Percentiles rank a stretch among this genome's conserved stretches.
Evolutionary conservation across 2,113 vertebrate genomes (phyloP).

Genomic region (Hystrix brachyura): DNA sequence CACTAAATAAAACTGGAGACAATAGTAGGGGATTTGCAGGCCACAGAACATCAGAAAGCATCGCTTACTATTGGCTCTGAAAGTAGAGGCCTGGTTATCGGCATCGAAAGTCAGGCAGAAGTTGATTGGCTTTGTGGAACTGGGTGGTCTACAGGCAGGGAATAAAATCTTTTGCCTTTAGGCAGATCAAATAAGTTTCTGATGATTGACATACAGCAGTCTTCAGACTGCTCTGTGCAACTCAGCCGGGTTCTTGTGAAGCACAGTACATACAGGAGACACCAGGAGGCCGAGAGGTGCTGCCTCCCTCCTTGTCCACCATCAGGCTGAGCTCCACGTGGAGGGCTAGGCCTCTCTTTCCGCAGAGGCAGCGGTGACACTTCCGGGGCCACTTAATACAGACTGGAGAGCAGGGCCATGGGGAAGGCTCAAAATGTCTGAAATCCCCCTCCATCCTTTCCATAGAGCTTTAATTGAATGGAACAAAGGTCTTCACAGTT

Average conservation of each 20-base stretch:
- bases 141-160: neutral
- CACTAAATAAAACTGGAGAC: neutral
- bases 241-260: neutral
- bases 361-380: rapidly evolving
- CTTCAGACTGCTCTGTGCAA: neutral
- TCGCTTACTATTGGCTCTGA: neutral
- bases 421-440: neutral
- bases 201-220: rapidly evolving
- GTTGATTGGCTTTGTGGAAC: neutral
- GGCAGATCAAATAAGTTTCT: neutral
- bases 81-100: rapidly evolving
- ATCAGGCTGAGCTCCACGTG: rapidly evolving
- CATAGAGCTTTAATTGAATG: neutral
- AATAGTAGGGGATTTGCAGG: neutral
- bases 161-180: neutral
- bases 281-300: too few relatives aligned
- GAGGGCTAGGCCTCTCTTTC: neutral
- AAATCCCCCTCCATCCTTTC: neutral
- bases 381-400: neutral
- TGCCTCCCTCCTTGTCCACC: neutral
- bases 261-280: too few relatives aligned
- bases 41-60: too few relatives aligned
- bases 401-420: too few relatives aligned
- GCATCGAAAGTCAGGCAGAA: neutral
- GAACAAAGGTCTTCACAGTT: neutral